Base-by-base conservation (phyloP, 2,797 vertebrate genomes). In the Chelidonichthys spinosus region DNA sequence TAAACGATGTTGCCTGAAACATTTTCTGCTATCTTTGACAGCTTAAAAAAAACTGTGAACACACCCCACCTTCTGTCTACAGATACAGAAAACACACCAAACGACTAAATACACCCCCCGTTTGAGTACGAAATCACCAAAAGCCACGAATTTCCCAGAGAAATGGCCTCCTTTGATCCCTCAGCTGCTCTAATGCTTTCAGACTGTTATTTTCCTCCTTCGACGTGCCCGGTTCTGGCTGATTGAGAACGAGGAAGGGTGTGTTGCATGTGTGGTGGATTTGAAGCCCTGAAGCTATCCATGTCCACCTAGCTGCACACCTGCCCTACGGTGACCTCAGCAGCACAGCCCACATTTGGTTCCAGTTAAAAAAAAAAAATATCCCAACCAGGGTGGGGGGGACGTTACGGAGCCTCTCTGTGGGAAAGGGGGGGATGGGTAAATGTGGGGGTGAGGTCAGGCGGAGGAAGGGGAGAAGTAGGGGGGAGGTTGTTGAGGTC, bases 271-370 rank as follows among this genome's bases (percentile, higher is more conserved):
- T 69, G 14, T 81, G 58, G 54, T 5, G 49, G 46, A 37, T 47
- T 60, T 69, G 50, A 86, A 74, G 64, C 74, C 89, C 89, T 78
- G 63, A 79, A 81, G 87, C 81, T 35, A 73, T 78, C 69, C 76
- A 47, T 55, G 63, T 89, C 80, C 89, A 90, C 88, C 90, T 76
- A 80, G 76, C 73, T 77, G 84, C 86, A 91, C 86, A 91, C 92
- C 91, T 90, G 90, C 90, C 94, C 90, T 89, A 55, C 70, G 39
- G 60, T 95, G 93, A 94, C 92, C 92, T 89, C 79, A 82, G 79
- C 78, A 68, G 62, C 78, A 60, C 67, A 60, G 78, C 82, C 86
- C 79, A 91, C 93, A 94, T 92, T 93, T 93, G 92, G 90, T 92
- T 94, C 76, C 74, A 83, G 86, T 94, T 95, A 74, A 93, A 83